Base-by-base conservation (phyloP, 2,113 vertebrate species). In the Chaenocephalus aceratus region DNA sequence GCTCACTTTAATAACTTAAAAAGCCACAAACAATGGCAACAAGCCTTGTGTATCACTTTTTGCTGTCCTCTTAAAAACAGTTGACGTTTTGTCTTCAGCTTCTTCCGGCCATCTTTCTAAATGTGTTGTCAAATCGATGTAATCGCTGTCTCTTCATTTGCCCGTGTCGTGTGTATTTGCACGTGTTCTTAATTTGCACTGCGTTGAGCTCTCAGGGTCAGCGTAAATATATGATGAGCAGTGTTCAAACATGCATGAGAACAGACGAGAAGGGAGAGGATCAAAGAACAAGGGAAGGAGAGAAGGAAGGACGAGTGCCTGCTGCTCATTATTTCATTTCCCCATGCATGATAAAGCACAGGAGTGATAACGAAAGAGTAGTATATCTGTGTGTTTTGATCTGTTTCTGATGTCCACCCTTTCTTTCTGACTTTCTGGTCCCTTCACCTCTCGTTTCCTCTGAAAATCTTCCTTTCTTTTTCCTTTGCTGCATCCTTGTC, bases 211-310 rank as follows among this genome's bases (percentile, higher is more conserved):
- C 7, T 41, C 36, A 41, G 36, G 36, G 6, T 41, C 36, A 41
- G 36, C 36, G 82, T 88, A 16, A 88, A 91, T 89, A 75, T 80
- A 23, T 64, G 60, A 89, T 89, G 83, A 83, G 65, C 10, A 30
- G n/a, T 3, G 0, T 63, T 91, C 18, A 91, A 91, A 86, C 84
- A 83, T 88, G 75, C 79, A 87, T 86, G 86, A 88, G 79, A 86
- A 86, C 79, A 85, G 65, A 90, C 7, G 26, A 68, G 49, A 60
- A 26, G 1, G 64, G 61, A 49, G 48, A 57, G 48, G n/a, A 11
- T 63, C 13, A 57, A 68, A 63, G 69, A 77, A 62, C 5, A 10
- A 56, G 77, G 53, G 61, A 56, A 52, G 75, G 70, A 11, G 8
- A 67, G 5, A 13, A 62, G 54, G 63, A 82, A 44, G 13, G 56